A percentile compares a stretch with the other conserved stretches of the same genome.
These are phyloP conservation scores for Patella pellucida DNA, from an alignment of 2,888 invertebrate species.

Conservation along the genomic window DNA sequence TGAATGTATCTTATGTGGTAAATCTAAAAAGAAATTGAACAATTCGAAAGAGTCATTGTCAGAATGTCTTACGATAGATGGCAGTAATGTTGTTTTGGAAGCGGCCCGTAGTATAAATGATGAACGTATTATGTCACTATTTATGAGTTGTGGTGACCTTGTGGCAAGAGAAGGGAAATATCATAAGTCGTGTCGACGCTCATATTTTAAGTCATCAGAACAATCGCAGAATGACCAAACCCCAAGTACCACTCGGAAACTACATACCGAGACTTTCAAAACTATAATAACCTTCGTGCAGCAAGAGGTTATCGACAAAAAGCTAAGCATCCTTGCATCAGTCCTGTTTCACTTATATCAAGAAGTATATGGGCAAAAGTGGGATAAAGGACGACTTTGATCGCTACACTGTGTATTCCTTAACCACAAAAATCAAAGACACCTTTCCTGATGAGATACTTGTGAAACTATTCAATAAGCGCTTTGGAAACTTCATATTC, in stretches of 20 bases:
- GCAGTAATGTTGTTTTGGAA: constrained; percentile 4
- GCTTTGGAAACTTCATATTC: constrained; percentile 5
- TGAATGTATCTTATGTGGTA: constrained; percentile 14
- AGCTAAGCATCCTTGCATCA: neutral
- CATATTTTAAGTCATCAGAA: neutral
- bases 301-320: neutral
- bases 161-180: constrained; percentile 6
- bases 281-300: neutral
- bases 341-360: neutral
- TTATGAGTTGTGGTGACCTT: constrained; percentile 12
- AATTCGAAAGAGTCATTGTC: constrained; percentile 3
- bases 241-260: neutral
- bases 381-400: neutral
- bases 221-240: neutral
- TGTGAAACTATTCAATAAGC: neutral
- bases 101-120: constrained; percentile 11
- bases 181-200: constrained; percentile 15
- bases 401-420: neutral
- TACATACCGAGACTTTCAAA: neutral
- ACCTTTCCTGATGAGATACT: neutral
- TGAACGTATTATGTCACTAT: constrained; percentile 9
- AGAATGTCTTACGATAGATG: constrained; percentile 22
- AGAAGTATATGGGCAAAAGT: neutral
- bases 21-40: constrained; percentile 7
- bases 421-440: constrained; percentile 3